Percentiles rank a stretch among this genome's conserved stretches.
These are phyloP conservation scores for Thalpophila matura DNA, from an alignment of 2,888 invertebrate species.

Conservation along the genomic window DNA sequence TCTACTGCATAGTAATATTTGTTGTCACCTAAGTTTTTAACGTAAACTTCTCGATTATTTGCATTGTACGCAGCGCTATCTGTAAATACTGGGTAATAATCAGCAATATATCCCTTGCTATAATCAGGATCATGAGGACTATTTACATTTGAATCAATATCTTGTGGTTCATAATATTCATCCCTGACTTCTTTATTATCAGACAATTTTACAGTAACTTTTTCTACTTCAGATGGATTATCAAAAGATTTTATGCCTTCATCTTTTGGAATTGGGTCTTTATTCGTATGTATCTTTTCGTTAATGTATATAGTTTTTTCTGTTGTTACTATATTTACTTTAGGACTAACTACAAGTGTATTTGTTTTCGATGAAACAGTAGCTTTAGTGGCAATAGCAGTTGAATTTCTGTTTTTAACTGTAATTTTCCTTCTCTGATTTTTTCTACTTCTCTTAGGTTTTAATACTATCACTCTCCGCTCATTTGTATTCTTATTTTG, in stretches of 20 bases:
- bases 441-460: constrained; percentile 28
- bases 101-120: constrained; percentile 71
- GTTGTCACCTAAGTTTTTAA: constrained; percentile 69
- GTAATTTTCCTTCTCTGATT: constrained; percentile 18
- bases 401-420: constrained; percentile 27
- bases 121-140: background rate
- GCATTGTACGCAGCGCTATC: constrained; percentile 70
- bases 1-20: constrained; percentile 77
- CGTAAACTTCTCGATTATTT: constrained; percentile 69
- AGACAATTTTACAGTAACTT: background rate
- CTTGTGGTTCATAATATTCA: background rate
- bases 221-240: background rate
- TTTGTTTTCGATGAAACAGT: background rate
- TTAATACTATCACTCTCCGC: constrained; percentile 9
- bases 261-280: constrained; percentile 11
- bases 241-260: constrained; percentile 20
- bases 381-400: background rate
- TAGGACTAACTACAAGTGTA: background rate
- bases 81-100: constrained; percentile 83
- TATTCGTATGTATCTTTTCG: constrained; percentile 11
- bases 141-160: constrained; percentile 11
- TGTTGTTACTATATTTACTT: constrained; percentile 30
- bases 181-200: constrained; percentile 30
- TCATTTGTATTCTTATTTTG: constrained; percentile 17
- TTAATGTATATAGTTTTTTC: constrained; percentile 22